A percentile compares a stretch with the other conserved stretches of the same genome.
phyloP scores from a whole-genome alignment of 30 jellyfish, hydroid and myxozoan species.

The Catostylus mosaicus region DNA sequence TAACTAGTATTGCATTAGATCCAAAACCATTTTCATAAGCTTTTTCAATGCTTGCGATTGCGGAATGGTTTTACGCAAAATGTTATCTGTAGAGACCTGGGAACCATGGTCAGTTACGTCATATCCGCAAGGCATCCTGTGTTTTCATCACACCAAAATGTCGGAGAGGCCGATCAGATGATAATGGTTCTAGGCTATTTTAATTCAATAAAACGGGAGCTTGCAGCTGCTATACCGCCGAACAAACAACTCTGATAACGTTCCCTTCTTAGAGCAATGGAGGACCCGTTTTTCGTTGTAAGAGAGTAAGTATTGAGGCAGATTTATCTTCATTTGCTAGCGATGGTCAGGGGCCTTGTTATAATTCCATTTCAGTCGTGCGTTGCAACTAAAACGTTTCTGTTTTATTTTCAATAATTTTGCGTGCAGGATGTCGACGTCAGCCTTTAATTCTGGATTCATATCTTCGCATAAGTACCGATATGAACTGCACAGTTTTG shows the following conservation, averaged over 20 bases:
- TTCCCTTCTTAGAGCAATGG: slow-evolving; percentile 48
- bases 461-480: no score
- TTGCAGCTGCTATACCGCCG: not conserved
- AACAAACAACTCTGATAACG: not conserved
- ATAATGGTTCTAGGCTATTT: not conserved
- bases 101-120: slow-evolving; percentile 19
- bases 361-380: no score
- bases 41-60: no score
- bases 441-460: no score
- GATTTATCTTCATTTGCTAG: not conserved
- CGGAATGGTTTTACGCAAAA: not conserved
- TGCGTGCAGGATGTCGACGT: no score
- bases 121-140: slow-evolving; percentile 62
- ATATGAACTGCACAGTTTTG: no score
- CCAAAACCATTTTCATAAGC: no score
- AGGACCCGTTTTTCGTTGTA: slow-evolving; percentile 96
- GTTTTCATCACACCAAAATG: slow-evolving; percentile 15
- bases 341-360: no score
- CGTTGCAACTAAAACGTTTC: no score
- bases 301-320: slow-evolving; percentile 74
- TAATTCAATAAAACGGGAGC: not conserved
- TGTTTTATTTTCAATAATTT: no score
- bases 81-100: slow-evolving; percentile 1
- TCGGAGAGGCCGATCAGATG: slow-evolving; percentile 23
- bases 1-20: no score